These are phyloP conservation scores for Cephus cinctus DNA, from an alignment of 1,140 invertebrate genomes.

Conservation along the genomic window DNA sequence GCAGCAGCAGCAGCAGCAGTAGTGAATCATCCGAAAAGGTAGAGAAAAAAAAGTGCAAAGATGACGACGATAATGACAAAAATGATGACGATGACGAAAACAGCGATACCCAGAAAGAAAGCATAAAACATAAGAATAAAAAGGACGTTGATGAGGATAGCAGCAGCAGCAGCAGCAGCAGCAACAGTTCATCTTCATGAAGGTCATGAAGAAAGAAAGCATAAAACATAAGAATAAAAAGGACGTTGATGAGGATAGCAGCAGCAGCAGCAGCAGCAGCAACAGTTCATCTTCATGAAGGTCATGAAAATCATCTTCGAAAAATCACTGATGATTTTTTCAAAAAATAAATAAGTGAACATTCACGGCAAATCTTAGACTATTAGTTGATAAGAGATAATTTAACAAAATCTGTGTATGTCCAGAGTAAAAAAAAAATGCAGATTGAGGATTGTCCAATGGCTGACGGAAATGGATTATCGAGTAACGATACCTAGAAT, in stretches of 20 bases:
- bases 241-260: background rate
- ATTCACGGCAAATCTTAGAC: too few relatives aligned
- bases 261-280: background rate
- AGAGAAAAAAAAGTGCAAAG: conserved; percentile 6
- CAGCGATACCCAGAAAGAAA: conserved; percentile 4
- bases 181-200: background rate
- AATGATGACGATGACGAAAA: background rate
- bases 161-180: background rate
- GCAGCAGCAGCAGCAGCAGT: conserved; percentile 21
- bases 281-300: background rate
- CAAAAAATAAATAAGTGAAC: too few relatives aligned
- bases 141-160: background rate
- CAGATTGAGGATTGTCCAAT: too few relatives aligned
- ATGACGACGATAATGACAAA: background rate
- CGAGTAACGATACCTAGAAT: too few relatives aligned
- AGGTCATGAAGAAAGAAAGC: conserved; percentile 5
- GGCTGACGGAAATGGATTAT: too few relatives aligned
- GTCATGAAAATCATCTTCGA: too few relatives aligned
- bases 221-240: background rate
- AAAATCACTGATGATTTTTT: too few relatives aligned
- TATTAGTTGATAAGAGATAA: too few relatives aligned
- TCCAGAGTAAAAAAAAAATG: too few relatives aligned
- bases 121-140: background rate
- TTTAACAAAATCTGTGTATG: too few relatives aligned
- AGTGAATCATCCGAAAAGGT: conserved; percentile 24